A percentile compares a stretch with the other conserved stretches of the same genome.
Evolutionary conservation across 2,888 invertebrate genomes (phyloP).

Genomic region (Bhutanitis thaidina): DNA sequence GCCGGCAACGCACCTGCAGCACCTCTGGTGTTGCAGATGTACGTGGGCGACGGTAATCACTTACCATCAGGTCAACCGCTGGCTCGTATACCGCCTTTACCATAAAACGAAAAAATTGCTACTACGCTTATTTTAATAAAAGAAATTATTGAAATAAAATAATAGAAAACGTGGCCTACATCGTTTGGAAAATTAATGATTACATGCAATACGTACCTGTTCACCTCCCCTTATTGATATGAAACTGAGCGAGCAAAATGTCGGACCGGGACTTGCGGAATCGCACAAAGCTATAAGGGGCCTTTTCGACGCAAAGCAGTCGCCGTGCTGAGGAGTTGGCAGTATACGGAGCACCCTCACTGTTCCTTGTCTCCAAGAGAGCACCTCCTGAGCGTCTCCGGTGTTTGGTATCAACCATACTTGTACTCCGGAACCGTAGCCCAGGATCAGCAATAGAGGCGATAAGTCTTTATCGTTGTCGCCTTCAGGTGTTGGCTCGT

Average conservation of each 20-base stretch:
- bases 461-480: slow-evolving; percentile 86
- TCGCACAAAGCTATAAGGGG: slow-evolving; percentile 96
- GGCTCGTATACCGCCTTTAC: too few relatives aligned
- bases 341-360: slow-evolving; percentile 91
- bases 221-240: slow-evolving; percentile 91
- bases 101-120: too few relatives aligned
- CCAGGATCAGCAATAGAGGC: slow-evolving; percentile 92
- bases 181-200: too few relatives aligned
- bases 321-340: slow-evolving; percentile 88
- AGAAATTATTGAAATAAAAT: too few relatives aligned
- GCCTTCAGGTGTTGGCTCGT: slow-evolving; percentile 86
- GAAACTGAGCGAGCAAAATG: slow-evolving; percentile 90
- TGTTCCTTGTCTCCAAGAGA: slow-evolving; percentile 96
- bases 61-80: too few relatives aligned
- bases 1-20: too few relatives aligned
- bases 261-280: slow-evolving; percentile 87
- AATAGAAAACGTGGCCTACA: too few relatives aligned
- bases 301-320: slow-evolving; percentile 88
- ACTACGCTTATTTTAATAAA: too few relatives aligned
- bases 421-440: slow-evolving; percentile 78
- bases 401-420: slow-evolving; percentile 92
- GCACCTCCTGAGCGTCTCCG: slow-evolving; percentile 96
- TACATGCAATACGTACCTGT: slow-evolving; percentile 70
- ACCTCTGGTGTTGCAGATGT: too few relatives aligned
- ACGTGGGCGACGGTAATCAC: too few relatives aligned